These are phyloP conservation scores for Girardinus metallicus DNA, from an alignment of 2,797 vertebrate genomes.

Conservation along the genomic window DNA sequence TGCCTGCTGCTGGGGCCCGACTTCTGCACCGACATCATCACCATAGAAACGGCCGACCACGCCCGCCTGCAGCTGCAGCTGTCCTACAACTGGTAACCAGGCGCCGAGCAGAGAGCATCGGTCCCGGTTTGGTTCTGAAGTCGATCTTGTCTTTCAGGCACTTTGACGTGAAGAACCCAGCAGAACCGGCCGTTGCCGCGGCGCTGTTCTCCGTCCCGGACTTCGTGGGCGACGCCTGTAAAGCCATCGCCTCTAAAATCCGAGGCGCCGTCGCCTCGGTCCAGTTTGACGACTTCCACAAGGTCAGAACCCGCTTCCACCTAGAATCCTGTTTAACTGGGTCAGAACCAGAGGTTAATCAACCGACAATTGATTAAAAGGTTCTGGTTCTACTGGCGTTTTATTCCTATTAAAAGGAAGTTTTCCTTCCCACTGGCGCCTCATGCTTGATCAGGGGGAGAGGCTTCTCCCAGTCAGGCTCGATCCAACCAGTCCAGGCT, in stretches of 20 bases:
- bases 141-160: conserved; percentile 77
- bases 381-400: background rate
- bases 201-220: conserved; percentile 88
- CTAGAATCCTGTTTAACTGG: conserved; percentile 26
- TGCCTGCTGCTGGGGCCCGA: conserved; percentile 92
- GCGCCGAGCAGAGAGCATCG: background rate
- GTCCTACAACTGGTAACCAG: conserved; percentile 89
- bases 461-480: background rate
- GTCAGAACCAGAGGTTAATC: background rate
- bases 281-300: conserved; percentile 93
- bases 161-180: conserved; percentile 79
- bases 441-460: background rate
- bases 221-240: conserved; percentile 91
- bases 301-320: conserved; percentile 68
- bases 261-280: conserved; percentile 89
- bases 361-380: background rate
- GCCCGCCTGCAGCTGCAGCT: conserved; percentile 92
- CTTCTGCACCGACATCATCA: conserved; percentile 92
- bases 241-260: conserved; percentile 89
- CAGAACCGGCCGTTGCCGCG: conserved; percentile 45
- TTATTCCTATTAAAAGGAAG: background rate
- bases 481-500: background rate
- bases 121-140: background rate
- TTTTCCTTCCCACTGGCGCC: background rate
- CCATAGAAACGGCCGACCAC: conserved; percentile 91